Base-by-base conservation (phyloP, 2,888 invertebrate species). In the Tenthredo mesomela region DNA sequence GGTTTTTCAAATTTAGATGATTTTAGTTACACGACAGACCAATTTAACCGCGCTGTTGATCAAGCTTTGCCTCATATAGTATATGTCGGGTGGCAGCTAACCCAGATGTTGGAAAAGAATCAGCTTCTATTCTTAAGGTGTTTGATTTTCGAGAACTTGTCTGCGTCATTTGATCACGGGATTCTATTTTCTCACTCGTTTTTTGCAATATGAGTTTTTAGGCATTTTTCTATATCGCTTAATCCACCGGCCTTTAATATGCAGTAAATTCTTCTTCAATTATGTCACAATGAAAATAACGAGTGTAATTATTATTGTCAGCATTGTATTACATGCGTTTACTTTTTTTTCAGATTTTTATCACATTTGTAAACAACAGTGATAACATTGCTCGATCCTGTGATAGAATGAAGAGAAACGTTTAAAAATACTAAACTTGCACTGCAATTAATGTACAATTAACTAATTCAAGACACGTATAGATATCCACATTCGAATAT, bases 301-400 rank as follows among this genome's bases (percentile, higher is more conserved):
- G n/a, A 61, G 58, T n/a, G 25, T 80, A 40, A 61, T 61, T 61
- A 80, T 61, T 12, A 12, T 61, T 10, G 40, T 61, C 6, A 58
- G 61, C 61, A 21, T 61, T 61, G 80, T 80, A 37, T 54, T 54
- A 33, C 33, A 54, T n/a, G 80, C 33, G 18, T 15, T 21, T 29
- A 77, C 37, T 7, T 33, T 21, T 15, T 15, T 58, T 15, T 61
- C 37, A 80, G 58, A 58, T 80, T 80, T n/a, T 80, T 58, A 80
- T 80, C 80, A 61, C n/a, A 61, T 61, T 37, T 25, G 61, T 61
- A 77, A 50, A 61, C n/a, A 12, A 9, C 37, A 37, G 61, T 80
- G 58, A n/a, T 37, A 37, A 80, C 80, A 80, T 40, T 61, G 40
- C 40, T 0, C 10, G 40, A 40, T 61, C 80, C 58, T 61, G 40